Base-by-base conservation (phyloP, 2,888 invertebrate genomes). In the Drosophila borealis region DNA sequence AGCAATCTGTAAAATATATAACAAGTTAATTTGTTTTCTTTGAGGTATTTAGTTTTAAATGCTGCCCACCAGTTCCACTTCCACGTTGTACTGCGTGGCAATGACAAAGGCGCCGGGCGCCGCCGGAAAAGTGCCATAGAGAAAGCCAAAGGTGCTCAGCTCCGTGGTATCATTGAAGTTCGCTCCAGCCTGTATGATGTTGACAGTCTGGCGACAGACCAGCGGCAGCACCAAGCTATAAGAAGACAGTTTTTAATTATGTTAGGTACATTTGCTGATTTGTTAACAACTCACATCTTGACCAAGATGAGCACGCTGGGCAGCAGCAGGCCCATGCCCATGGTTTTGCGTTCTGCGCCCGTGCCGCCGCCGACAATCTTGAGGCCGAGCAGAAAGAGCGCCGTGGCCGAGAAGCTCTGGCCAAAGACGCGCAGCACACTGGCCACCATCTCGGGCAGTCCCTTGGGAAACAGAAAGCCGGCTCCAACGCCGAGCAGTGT, bases 101-200 rank as follows among this genome's bases (percentile, higher is more conserved):
- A 98, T 98, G 3, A 99, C 97, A 91, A 98, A 98, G 0, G 98
- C 97, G n/a, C 97, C 97, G 0, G 98, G 98, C 0, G 98, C 98
- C 1, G 98, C 96, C 0, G 99, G 99, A 92, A 99, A 97, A 0
- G 98, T 98, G 59, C 99, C 98, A 90, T 98, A 98, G 0, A 99
- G 93, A 93, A 99, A 99, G 0, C 97, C 98, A 91, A 97, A 98
- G 42, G 97, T 98, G 77, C 97, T 97, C 63, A 97, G 93, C 74
- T 97, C 96, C 10, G 95, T 93, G 0, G 97, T 97, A 81, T 97
- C 96, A 17, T 96, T 95, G 14, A 94, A 93, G 88, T 96, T 95
- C 0, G 90, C 92, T 0, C 96, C 96, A 8, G 96, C 94, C 66
- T 95, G 94, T 57, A 96, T 92, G 4, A 97, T 93, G 86, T 96